Base-by-base conservation (phyloP, 1,140 invertebrate species). In the Sipha flava region DNA sequence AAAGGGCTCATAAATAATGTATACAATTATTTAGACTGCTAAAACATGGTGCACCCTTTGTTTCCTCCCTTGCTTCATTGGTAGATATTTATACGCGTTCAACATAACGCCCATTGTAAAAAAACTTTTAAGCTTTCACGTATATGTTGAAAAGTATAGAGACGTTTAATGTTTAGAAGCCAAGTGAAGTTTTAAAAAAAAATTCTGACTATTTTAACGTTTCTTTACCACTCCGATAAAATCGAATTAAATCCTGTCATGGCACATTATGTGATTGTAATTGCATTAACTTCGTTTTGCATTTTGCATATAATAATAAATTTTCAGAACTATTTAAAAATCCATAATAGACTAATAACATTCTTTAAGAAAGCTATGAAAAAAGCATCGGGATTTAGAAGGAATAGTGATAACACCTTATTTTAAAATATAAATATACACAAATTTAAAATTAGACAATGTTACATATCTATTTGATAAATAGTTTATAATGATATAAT, bases 1-100 rank as follows among this genome's bases (percentile, higher is more conserved):
- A 26, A 62, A 79, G 9, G 5, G 10, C 34, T 79, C 43, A 62
- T 75, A 75, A 75, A 75, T 75, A 75, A 75, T 54, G 45, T 75
- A 54, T 54, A 75, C 70, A 54, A 52, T 52, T 75, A 75, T 75
- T 52, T 75, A 9, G 45, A 47, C 64, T 26, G 40, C 6, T 68
- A 68, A 66, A 66, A 66, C 62, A 40, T 66, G 31, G 31, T 1
- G 14, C 18, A 66, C 64, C 64, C 64, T 43, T 66, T 66, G 64
- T 66, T 66, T 21, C 64, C 64, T 66, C 64, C 34, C 21, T 66
- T 21, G 23, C 62, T 34, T 40, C 10, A 9, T 66, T 18, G 62
- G 29, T 40, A 40, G 34, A 21, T 23, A 40, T 66, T 21, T 43
- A 23, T 43, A 66, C 16, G 14, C 37, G 21, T 66, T 66, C 23